Conservation (phyloP, 2,888 invertebrate genomes). For the Maniola hyperantus region DNA sequence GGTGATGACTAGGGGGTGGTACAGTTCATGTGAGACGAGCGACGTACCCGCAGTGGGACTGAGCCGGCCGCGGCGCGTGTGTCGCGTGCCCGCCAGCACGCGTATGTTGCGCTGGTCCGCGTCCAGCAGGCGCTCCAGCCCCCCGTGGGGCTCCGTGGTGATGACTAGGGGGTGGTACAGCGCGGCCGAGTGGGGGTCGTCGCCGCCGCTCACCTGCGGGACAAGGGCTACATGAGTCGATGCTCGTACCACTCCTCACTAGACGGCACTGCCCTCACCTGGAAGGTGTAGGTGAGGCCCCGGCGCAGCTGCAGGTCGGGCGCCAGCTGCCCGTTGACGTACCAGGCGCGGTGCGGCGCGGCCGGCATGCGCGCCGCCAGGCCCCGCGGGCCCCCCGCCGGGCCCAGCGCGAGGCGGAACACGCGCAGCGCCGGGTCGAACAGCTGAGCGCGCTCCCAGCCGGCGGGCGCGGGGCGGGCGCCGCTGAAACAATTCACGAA, state of each 20-base stretch:
- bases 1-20: conserved; percentile 95
- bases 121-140: conserved; percentile 91
- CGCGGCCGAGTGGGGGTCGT: conserved; percentile 92
- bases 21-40: conserved; percentile 79
- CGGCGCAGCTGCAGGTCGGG: conserved; percentile 94
- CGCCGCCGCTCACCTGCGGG: conserved; percentile 88
- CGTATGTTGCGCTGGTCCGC: conserved; percentile 77
- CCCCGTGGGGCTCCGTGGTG: conserved; percentile 92
- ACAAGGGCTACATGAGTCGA: background rate
- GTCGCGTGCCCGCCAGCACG: conserved; percentile 90
- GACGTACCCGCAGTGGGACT: conserved; percentile 84
- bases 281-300: conserved; percentile 92
- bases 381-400: conserved; percentile 93
- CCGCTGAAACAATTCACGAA: conserved; percentile 27
- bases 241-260: background rate
- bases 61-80: conserved; percentile 91
- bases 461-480: conserved; percentile 48
- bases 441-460: conserved; percentile 85
- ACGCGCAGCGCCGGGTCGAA: conserved; percentile 88
- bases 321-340: conserved; percentile 94
- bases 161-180: conserved; percentile 95
- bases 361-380: conserved; percentile 87
- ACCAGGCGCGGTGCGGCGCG: conserved; percentile 91
- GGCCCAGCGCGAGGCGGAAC: conserved; percentile 92
- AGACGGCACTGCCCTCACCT: no score